Evolutionary conservation across 2,888 invertebrate species (phyloP), one percentile per base, ranked within the genome.

Genomic region (Eupithecia inturbata): DNA sequence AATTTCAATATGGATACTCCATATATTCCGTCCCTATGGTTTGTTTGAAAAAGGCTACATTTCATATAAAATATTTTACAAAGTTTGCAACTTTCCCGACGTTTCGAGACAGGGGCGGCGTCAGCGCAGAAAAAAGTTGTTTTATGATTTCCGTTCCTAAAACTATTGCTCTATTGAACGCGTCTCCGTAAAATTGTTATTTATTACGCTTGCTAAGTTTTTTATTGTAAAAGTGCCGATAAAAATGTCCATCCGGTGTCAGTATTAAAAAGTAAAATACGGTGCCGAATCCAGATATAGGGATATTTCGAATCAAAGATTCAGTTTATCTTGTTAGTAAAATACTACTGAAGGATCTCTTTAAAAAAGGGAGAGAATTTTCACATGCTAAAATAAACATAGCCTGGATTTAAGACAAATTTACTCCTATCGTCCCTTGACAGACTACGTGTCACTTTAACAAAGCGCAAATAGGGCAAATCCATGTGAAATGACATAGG

Each of bases 401-500:
- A 79, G 78, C 81, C 79, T 77, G 79, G 79, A 79, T 84, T 85
- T 82, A 78, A 83, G 82, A 84, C 87, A 89, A 89, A 91, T 91
- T 91, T 90, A 88, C 89, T 85, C 85, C 88, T 86, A 75, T 70
- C 70, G 86, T 84, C 83, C 83, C 84, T 84, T 92, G 91, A 93
- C 93, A 92, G 26, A 81, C 87, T 90, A 93, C 93, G 93, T 93
- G 94, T 90, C 91, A 92, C 91, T 90, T 91, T 94, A 92, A 93
- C 92, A 94, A 94, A 92, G 91, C 92, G 88, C 88, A 93, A 94
- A 79, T 79, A 76, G 78, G 75, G 78, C 76, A 78, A 80, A 94
- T 93, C 93, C 93, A 88, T 91, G 89, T 90, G 89, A 91, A 92
- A 93, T 94, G 94, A 94, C 94, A 92, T 89, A 92, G 94, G 93